Percentiles rank a stretch among this genome's conserved stretches.
These are phyloP conservation scores for Adoxophyes honmai DNA, from an alignment of 1,140 invertebrate species.

Conservation along the genomic window DNA sequence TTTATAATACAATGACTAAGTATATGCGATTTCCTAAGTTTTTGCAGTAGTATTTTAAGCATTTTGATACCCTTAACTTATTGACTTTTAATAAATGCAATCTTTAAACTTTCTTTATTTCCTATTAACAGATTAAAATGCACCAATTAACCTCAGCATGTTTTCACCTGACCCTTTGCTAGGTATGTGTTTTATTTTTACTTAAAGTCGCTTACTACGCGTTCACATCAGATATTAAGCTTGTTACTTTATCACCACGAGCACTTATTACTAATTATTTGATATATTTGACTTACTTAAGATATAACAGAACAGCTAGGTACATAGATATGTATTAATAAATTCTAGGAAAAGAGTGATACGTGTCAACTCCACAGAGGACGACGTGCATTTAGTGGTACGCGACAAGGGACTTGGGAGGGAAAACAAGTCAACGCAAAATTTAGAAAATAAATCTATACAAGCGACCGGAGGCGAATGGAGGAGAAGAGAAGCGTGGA, in stretches of 20 bases:
- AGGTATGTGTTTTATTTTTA: slow-evolving; percentile 19
- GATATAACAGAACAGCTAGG: slow-evolving; percentile 46
- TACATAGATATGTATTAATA: slow-evolving; percentile 76
- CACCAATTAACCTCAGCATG: slow-evolving; percentile 44
- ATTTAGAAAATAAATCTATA: slow-evolving; percentile 78
- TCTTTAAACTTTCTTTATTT: slow-evolving; percentile 34
- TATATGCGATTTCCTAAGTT: too few relatives aligned
- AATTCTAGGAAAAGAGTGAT: slow-evolving; percentile 84
- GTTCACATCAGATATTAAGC: too few relatives aligned
- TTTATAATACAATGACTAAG: too few relatives aligned
- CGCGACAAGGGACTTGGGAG: slow-evolving; percentile 80
- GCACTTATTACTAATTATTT: neutral
- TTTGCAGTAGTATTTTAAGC: too few relatives aligned
- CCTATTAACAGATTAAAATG: slow-evolving; percentile 52
- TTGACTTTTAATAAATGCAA: slow-evolving; percentile 28
- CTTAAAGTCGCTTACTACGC: too few relatives aligned
- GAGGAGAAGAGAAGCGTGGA: slow-evolving; percentile 87
- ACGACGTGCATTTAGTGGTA: slow-evolving; percentile 82
- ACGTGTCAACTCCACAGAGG: slow-evolving; percentile 85
- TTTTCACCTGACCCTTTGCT: slow-evolving; percentile 35
- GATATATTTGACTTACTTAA: slow-evolving; percentile 3
- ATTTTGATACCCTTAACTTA: too few relatives aligned
- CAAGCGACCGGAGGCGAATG: slow-evolving; percentile 86
- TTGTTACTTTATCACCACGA: too few relatives aligned
- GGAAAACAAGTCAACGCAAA: slow-evolving; percentile 84